Conservation (phyloP, 2,888 invertebrate species). For the Mythimna loreyi region DNA sequence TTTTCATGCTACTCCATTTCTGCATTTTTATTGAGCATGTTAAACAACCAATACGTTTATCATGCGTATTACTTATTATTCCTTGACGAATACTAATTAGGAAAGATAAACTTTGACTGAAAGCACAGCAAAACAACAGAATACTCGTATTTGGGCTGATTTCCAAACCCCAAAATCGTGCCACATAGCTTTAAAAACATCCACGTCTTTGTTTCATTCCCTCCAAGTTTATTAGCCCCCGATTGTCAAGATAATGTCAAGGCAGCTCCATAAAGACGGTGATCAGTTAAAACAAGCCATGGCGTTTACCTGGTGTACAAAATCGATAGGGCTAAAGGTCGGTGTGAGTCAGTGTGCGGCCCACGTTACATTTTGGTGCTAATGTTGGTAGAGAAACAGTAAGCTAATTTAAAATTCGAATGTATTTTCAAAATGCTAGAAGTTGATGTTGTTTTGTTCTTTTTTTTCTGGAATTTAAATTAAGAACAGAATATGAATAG, state of each 20-base stretch:
- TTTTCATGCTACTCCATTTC: too few species aligned
- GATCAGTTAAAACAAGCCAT: conserved; percentile 55
- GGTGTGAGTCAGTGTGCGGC: conserved; percentile 38
- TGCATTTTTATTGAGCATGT: too few species aligned
- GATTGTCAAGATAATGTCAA: conserved; percentile 52
- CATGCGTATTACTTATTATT: background rate
- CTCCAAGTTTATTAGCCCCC: conserved; percentile 30
- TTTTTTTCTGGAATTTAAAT: background rate
- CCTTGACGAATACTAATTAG: background rate
- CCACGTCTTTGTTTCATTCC: conserved; percentile 28
- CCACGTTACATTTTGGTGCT: conserved; percentile 28
- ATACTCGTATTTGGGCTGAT: background rate
- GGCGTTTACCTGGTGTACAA: conserved; percentile 50
- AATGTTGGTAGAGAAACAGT: conserved; percentile 18
- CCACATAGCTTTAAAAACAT: conserved; percentile 24
- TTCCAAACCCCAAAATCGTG: background rate
- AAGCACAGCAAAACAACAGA: background rate
- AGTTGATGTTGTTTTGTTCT: background rate
- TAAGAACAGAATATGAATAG: background rate
- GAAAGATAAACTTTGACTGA: background rate
- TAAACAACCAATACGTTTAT: too few species aligned
- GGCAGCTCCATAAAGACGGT: conserved; percentile 46
- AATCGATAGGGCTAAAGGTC: conserved; percentile 61
- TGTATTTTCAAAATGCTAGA: background rate
- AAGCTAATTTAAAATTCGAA: background rate